These are phyloP conservation scores for Charanyca ferruginea DNA, from an alignment of 2,888 invertebrate genomes.

Conservation along the genomic window DNA sequence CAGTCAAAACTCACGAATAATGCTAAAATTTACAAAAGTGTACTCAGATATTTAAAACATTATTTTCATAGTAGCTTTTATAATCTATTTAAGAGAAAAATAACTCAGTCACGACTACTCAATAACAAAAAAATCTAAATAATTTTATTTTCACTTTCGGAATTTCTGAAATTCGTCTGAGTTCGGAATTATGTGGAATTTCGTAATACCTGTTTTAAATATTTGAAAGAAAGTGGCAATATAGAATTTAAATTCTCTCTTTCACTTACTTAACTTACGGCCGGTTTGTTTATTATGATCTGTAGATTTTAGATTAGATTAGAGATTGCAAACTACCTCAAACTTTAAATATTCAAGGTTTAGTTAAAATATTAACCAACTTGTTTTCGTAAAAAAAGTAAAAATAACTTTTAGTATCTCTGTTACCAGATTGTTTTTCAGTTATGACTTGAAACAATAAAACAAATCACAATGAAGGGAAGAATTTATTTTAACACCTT, in stretches of 20 bases:
- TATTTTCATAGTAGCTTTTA: conserved; percentile 20
- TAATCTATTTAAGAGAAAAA: conserved; percentile 26
- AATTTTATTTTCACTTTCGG: conserved; percentile 22
- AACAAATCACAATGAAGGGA: background rate
- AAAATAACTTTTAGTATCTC: no score
- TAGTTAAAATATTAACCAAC: no score
- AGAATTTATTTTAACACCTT: background rate
- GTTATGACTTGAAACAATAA: background rate
- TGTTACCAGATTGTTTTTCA: no score
- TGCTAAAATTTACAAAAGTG: no score
- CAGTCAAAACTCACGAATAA: conserved; percentile 26
- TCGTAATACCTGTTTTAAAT: conserved; percentile 27
- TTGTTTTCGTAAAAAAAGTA: no score
- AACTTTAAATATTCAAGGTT: no score
- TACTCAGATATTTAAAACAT: conserved; percentile 23
- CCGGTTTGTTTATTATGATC: background rate
- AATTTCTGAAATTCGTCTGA: conserved; percentile 29
- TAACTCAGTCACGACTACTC: background rate
- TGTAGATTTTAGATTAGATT: background rate
- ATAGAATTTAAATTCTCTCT: conserved; percentile 13
- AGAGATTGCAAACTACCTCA: no score
- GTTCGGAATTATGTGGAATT: conserved; percentile 23
- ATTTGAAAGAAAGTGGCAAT: conserved; percentile 32
- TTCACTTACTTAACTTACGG: conserved; percentile 8
- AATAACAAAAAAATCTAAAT: conserved; percentile 6